These are phyloP conservation scores for Corythaeola cristata DNA, from an alignment of 2,113 vertebrate genomes.

Conservation along the genomic window DNA sequence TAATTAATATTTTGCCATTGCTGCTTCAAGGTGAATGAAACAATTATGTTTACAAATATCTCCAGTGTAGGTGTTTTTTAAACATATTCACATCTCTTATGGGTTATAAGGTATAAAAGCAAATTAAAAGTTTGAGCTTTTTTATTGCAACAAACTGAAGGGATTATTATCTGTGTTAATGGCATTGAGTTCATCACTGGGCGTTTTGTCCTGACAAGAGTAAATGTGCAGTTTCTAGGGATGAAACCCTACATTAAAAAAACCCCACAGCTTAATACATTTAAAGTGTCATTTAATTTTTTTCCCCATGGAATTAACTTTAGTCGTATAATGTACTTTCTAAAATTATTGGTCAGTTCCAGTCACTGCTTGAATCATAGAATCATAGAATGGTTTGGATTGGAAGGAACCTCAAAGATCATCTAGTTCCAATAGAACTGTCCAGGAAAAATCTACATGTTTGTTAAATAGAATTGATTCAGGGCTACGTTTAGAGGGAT, in stretches of 20 bases:
- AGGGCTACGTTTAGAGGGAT: neutral
- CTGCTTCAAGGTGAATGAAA: neutral
- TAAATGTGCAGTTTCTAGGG: neutral
- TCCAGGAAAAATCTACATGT: neutral
- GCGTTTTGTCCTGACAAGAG: neutral
- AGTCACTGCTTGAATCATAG: neutral
- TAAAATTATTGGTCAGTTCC: neutral
- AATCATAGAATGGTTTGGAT: no score
- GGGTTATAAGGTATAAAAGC: neutral
- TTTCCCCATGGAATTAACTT: neutral
- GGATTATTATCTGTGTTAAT: neutral
- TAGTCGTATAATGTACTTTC: neutral
- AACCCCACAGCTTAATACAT: neutral
- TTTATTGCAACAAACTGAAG: neutral
- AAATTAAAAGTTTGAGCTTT: slow-evolving; percentile 7
- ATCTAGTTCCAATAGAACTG: no score
- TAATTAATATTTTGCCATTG: neutral
- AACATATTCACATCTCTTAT: neutral
- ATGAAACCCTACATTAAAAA: neutral
- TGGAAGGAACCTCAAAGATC: no score
- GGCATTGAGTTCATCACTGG: neutral
- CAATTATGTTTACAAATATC: neutral
- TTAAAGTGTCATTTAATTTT: neutral
- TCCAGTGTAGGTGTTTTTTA: neutral
- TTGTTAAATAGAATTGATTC: neutral